Conservation (phyloP, 2,888 invertebrate species). For the Eupithecia subumbrata region DNA sequence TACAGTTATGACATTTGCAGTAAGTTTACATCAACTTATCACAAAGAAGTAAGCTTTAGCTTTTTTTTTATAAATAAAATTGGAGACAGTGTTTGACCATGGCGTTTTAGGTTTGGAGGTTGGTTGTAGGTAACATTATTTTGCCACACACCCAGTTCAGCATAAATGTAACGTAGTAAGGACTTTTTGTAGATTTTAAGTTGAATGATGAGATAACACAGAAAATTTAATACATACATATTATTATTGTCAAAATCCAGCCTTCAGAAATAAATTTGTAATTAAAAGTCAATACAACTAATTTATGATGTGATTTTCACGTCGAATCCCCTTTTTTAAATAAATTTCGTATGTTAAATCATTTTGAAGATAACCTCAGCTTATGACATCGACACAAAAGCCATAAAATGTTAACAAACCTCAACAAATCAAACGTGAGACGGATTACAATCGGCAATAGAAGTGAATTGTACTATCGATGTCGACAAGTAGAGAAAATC, state of each 20-base stretch:
- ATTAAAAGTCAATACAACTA: no score
- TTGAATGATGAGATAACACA: no score
- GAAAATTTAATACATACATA: no score
- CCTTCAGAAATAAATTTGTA: no score
- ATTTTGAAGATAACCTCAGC: background rate
- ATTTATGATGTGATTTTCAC: no score
- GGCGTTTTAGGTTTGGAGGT: conserved; percentile 70
- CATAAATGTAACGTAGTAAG: no score
- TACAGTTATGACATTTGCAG: no score
- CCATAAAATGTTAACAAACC: background rate
- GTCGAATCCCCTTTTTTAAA: no score
- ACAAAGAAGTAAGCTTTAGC: no score
- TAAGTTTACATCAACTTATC: no score
- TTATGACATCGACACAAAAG: background rate
- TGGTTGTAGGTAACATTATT: conserved; percentile 53
- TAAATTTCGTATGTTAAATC: background rate
- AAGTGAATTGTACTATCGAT: background rate
- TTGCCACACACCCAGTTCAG: background rate
- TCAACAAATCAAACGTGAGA: background rate
- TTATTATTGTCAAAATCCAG: no score
- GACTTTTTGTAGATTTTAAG: no score
- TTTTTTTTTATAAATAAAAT: background rate
- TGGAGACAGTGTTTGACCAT: conserved; percentile 60
- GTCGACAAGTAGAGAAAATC: background rate
- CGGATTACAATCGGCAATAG: background rate